phyloP scores from a whole-genome alignment of 2,888 invertebrate species.

The Endotricha flammealis region DNA sequence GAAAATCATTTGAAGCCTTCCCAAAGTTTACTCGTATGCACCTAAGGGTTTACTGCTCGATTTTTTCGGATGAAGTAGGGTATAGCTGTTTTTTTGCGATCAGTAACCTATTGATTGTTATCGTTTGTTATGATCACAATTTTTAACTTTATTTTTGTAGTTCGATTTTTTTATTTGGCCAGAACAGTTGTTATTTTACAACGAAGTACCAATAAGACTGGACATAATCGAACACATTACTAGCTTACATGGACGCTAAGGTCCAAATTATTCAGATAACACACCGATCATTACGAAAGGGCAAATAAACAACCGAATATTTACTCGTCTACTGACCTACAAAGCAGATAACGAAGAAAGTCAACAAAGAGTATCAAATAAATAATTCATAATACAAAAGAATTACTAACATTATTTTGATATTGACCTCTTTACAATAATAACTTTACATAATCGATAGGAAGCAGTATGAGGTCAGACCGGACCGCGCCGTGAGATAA shows the following conservation, averaged over 20 bases:
- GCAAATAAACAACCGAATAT: conserved; percentile 40
- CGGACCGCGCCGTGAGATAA: conserved; percentile 9
- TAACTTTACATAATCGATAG: conserved; percentile 33
- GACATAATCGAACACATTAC: neutral
- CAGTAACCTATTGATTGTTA: too few species aligned
- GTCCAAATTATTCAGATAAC: conserved; percentile 27
- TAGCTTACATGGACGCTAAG: neutral
- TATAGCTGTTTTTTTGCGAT: too few species aligned
- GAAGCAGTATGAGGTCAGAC: conserved; percentile 21
- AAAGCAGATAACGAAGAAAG: conserved; percentile 66
- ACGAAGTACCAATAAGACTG: neutral
- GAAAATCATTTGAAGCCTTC: too few species aligned
- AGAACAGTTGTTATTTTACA: conserved; percentile 1
- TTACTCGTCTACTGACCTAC: conserved; percentile 59
- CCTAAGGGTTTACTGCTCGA: too few species aligned
- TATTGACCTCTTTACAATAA: conserved; percentile 56
- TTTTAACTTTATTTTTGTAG: too few species aligned
- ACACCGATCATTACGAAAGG: conserved; percentile 36
- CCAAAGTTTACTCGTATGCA: too few species aligned
- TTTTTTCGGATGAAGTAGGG: too few species aligned
- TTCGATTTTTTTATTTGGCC: too few species aligned
- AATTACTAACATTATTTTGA: conserved; percentile 59
- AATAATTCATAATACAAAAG: conserved; percentile 60
- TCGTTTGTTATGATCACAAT: too few species aligned
- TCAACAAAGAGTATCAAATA: conserved; percentile 57